These are phyloP conservation scores for Heliornis fulica DNA, from an alignment of 2,113 vertebrate genomes.

Conservation along the genomic window DNA sequence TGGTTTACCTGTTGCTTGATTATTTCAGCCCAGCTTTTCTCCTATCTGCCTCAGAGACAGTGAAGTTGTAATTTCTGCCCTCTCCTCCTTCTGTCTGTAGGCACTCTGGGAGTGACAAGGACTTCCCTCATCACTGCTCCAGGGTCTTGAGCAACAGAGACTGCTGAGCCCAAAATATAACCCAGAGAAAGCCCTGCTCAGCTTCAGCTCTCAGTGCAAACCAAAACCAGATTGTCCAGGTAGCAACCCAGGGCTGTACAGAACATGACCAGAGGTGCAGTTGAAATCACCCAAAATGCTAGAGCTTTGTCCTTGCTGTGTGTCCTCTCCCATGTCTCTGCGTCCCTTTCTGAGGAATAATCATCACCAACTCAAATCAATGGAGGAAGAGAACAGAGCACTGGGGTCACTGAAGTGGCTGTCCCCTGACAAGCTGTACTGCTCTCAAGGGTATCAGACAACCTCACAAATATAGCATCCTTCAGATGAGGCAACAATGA, in stretches of 20 bases:
- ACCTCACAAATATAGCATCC: not conserved
- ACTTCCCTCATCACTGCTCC: not conserved
- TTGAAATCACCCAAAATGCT: not conserved
- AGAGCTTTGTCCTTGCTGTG: not conserved
- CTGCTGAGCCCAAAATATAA: not conserved
- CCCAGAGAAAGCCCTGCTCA: not conserved
- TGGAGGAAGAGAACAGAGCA: not conserved
- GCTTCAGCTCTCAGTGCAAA: not conserved
- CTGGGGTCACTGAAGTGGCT: not conserved
- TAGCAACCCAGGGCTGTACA: not conserved
- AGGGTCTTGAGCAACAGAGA: not conserved
- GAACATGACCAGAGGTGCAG: not conserved
- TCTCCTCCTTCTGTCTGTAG: not conserved
- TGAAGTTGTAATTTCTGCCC: not conserved
- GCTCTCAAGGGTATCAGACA: not conserved
- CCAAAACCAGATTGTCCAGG: not conserved
- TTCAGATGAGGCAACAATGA: not conserved
- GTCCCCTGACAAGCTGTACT: not conserved
- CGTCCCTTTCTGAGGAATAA: not conserved
- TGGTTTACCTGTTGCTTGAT: fast-evolving
- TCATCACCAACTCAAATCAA: not conserved
- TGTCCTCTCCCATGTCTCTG: not conserved
- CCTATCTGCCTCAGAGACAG: not conserved
- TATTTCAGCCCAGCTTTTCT: not conserved
- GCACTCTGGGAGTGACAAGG: not conserved